Conservation (phyloP, 1,140 invertebrate genomes). For the Procambarus virginalis region DNA sequence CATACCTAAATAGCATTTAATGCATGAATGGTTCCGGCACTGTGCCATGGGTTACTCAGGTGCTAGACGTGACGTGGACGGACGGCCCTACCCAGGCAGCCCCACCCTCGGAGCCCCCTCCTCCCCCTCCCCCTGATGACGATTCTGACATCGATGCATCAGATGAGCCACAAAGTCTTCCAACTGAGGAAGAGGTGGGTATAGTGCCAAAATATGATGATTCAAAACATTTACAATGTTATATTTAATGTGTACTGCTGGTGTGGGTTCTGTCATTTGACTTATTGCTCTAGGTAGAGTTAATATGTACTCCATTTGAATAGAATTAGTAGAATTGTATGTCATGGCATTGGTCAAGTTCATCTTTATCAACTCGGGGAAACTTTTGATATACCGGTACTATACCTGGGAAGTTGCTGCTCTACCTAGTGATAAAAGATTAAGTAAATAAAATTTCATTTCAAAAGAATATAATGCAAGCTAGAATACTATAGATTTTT, state of each 20-base stretch:
- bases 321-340: too few species aligned
- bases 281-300: too few species aligned
- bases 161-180: slow-evolving; percentile 45
- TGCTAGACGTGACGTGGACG: slow-evolving; percentile 66
- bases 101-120: slow-evolving; percentile 60
- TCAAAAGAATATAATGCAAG: too few species aligned
- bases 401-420: too few species aligned
- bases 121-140: slow-evolving; percentile 63
- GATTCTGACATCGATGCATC: slow-evolving; percentile 56
- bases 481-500: too few species aligned
- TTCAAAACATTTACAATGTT: neutral
- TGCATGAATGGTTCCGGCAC: slow-evolving; percentile 46
- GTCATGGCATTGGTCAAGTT: too few species aligned
- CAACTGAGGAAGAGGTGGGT: slow-evolving; percentile 41
- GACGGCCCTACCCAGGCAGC: slow-evolving; percentile 57
- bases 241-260: neutral
- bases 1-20: slow-evolving; percentile 27
- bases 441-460: too few species aligned
- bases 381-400: too few species aligned
- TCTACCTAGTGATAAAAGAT: too few species aligned
- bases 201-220: slow-evolving; percentile 19
- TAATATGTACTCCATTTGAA: too few species aligned
- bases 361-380: too few species aligned
- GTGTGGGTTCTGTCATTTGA: too few species aligned
- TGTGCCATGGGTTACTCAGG: slow-evolving; percentile 54